Base-by-base conservation (phyloP, 2,113 vertebrate species). In the Tylochromis polylepis region DNA sequence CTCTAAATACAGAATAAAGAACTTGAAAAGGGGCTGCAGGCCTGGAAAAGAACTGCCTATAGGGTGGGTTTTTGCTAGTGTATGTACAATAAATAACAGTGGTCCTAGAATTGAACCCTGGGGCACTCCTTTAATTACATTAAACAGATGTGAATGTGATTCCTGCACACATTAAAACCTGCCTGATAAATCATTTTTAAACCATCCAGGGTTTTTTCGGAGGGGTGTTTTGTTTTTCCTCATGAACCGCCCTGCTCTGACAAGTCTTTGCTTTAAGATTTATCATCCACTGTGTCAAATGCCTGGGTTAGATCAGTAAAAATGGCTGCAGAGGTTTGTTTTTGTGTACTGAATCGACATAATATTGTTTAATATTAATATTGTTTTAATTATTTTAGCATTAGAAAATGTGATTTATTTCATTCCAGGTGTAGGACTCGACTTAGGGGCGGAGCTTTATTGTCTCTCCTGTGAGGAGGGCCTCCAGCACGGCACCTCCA, bases 401-500 rank as follows among this genome's bases (percentile, higher is more conserved):
- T 29, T 75, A 51, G 27, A 77, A 77, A 77, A 53, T 29, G 43
- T 14, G 5, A 41, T 31, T n/a, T 5, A 8, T 65, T 41, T 18
- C 41, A 14, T 49, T 82, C 1, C 89, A 94, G 94, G 90, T 84
- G 88, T 94, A 43, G 93, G 91, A 2, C 79, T 94, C 24, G 93
- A 93, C 70, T 77, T 95, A 24, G 89, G 91, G 55, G 89, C 91
- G 15, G 93, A 94, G 82, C 92, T 93, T 20, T 97, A 96, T 85
- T 97, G 96, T 89, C 93, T 96, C 4, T 86, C 87, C 87, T 94
- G 95, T 70, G 93, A 95, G 75, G 94, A 94, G 3, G 83, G 86
- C 38, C n/a, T 91, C 18, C 93, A 89, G 79, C 89, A 58, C 1
- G 36, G 75, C 0, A 65, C 62, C 41, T 81, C 67, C 4, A 0